Percentiles rank a stretch among this genome's conserved stretches.
Evolutionary conservation across 1,140 invertebrate species (phyloP).

Genomic region (Pararge aegeria): DNA sequence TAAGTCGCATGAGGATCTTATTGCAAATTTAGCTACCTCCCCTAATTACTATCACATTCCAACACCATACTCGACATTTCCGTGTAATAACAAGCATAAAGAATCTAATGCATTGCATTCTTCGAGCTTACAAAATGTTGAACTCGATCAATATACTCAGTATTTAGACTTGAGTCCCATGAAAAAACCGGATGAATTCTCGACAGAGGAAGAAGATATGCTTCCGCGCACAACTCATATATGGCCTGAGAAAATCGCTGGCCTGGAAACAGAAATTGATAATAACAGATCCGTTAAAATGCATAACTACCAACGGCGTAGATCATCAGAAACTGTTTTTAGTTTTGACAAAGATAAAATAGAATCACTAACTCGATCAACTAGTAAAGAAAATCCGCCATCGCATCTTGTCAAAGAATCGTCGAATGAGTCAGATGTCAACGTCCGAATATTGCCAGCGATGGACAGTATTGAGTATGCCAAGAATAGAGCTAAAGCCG

Average conservation of each 20-base stretch:
- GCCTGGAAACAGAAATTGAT: conserved; percentile 78
- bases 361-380: conserved; percentile 82
- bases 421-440: conserved; percentile 80
- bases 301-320: conserved; percentile 70
- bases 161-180: conserved; percentile 67
- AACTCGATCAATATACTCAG: conserved; percentile 82
- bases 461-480: conserved; percentile 81
- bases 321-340: conserved; percentile 83
- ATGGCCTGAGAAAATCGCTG: conserved; percentile 80
- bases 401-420: conserved; percentile 77
- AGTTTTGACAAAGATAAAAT: conserved; percentile 86
- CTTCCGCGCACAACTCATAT: conserved; percentile 74
- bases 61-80: conserved; percentile 82
- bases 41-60: conserved; percentile 83
- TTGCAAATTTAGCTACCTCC: conserved; percentile 80
- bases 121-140: conserved; percentile 84
- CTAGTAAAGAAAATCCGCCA: conserved; percentile 63
- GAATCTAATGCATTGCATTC: conserved; percentile 83
- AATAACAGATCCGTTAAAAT: conserved; percentile 69
- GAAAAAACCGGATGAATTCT: conserved; percentile 63
- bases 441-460: conserved; percentile 73
- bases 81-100: conserved; percentile 80
- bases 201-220: conserved; percentile 68
- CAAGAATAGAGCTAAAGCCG: conserved; percentile 72
- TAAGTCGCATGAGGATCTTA: conserved; percentile 81